Base-by-base conservation (phyloP, 1,140 invertebrate genomes). In the Zaprionus taronus region DNA sequence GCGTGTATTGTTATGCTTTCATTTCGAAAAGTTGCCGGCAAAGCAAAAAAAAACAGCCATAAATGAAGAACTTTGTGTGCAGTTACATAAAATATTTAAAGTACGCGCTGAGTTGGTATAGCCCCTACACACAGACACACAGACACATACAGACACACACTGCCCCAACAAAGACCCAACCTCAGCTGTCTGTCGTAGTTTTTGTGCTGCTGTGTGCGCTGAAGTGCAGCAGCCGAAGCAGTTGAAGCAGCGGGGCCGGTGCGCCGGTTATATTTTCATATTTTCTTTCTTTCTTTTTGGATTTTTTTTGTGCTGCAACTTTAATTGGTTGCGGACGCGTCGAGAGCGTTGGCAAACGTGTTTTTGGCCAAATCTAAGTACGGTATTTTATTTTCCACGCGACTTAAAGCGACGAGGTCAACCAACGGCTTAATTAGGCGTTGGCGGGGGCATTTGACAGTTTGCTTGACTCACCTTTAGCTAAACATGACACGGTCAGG, bases 41-140 rank as follows among this genome's bases (percentile, higher is more conserved):
- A 69, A 83, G 72, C 14, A 36, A 36, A 41, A 60, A 17, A 80
- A 85, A 70, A 61, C 65, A 85, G 64, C 77, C 58, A 56, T 67
- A 64, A 71, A 44, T 70, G 53, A 58, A 89, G 38, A 81, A 80
- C 76, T 89, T 83, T 71, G 63, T 83, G 64, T 87, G 73, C 71
- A 89, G 81, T 89, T 87, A 68, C 61, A 76, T 79, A 62, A 81
- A 87, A 89, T 89, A 81, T 87, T 87, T 87, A 89, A 89, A 84
- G 84, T 87, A 63, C 53, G 65, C 71, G 58, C 6, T 51, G 65
- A 70, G 49, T 75, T 76, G 34, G 67, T 72, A 58, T 70, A 70
- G 64, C 31, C 71, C 69, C 36, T 26, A 69, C 69, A 68, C 38
- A 68, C 57, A 77, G 51, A 38, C 60, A 20, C n/a, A n/a, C n/a